Base-by-base conservation (phyloP, 2,888 invertebrate genomes). In the Phaedon cochleariae region DNA sequence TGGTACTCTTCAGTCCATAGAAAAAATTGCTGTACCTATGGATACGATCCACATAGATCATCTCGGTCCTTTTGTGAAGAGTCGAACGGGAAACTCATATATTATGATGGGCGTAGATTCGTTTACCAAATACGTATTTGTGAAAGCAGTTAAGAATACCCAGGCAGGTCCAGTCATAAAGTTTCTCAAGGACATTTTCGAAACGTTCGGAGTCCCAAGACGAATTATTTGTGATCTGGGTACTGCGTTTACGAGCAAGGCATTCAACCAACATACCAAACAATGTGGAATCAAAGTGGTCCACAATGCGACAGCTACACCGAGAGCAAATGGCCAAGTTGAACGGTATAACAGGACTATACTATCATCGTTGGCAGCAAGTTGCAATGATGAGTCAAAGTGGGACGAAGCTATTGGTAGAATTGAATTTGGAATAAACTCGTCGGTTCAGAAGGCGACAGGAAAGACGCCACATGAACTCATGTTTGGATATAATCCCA, bases 71-170 rank as follows among this genome's bases (percentile, higher is more conserved):
- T 66, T 65, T 17, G 53, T 62, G 6, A 58, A 51, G 37, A 54
- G 54, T 26, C 3, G 7, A 26, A 26, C n/a, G 3, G 51, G 26
- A 22, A 51, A 51, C 26, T 5, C 45, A 37, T 76, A 77, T 53
- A 54, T 79, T 10, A 59, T 78, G 4, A 77, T 78, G 0, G 46
- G 59, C 0, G 75, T 78, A 7, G 78, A 77, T 60, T 73, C 72
- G 1, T 79, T 78, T 63, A 79, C 77, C 7, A 79, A 79, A 65
- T 80, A 76, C 65, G 70, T 76, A 2, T 76, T 75, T 59, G 67
- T 76, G 12, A 70, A 65, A 18, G 65, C 77, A 7, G 67, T 70
- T 5, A 37, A 31, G 46, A 61, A 15, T 31, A 73, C 68, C 0
- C 59, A 66, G 57, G 49, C 59, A 20, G 29, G 15, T 9, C 62